Conservation (phyloP, 2,888 invertebrate species). For the Mesorhabditis belari region DNA sequence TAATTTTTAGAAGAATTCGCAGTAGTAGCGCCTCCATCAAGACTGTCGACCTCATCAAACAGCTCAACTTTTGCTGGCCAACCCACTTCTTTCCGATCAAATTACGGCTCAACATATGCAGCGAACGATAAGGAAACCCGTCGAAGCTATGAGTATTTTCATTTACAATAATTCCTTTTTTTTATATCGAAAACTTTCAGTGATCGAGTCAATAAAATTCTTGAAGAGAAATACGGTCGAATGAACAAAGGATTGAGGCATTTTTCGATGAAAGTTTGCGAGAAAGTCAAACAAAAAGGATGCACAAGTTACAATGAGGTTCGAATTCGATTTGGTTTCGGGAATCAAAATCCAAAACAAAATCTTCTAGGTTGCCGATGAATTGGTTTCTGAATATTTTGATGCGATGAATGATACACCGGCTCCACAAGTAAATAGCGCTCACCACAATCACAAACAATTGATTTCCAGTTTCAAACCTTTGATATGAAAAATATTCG, state of each 20-base stretch:
- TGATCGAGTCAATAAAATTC: not conserved
- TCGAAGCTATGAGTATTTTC: no score
- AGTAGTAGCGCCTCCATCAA: not conserved
- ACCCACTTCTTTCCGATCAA: no score
- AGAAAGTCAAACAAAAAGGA: constrained; percentile 95
- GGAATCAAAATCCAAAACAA: no score
- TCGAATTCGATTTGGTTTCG: not conserved
- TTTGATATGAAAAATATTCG: constrained; percentile 97
- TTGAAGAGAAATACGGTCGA: no score
- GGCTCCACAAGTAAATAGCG: constrained; percentile 6
- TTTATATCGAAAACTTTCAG: not conserved
- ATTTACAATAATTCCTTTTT: no score
- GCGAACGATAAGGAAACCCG: no score
- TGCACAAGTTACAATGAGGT: constrained; percentile 99
- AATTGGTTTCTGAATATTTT: constrained; percentile 86
- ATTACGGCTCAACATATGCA: no score
- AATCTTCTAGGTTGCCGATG: constrained; percentile 68
- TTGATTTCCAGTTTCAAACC: constrained; percentile 42
- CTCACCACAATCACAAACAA: not conserved
- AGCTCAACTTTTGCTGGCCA: no score
- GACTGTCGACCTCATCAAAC: not conserved
- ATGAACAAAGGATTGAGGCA: constrained; percentile 81
- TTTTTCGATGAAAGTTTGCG: constrained; percentile 99
- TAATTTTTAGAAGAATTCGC: not conserved
- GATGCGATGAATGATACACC: constrained; percentile 30